These are phyloP conservation scores for Lacerta bilineata DNA, from an alignment of 2,797 vertebrate genomes.

Conservation along the genomic window DNA sequence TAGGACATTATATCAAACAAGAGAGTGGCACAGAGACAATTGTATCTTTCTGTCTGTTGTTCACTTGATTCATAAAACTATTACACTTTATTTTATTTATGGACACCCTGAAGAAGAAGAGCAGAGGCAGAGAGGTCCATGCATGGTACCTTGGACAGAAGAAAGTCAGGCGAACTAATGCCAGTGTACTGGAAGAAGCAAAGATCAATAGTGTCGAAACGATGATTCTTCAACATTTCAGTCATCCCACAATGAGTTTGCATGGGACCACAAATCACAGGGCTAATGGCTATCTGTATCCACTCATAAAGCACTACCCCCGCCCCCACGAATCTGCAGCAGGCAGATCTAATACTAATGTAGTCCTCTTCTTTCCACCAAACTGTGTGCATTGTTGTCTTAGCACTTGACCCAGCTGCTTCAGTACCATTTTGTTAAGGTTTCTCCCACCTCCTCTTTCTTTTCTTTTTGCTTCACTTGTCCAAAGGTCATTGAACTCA, in stretches of 20 bases:
- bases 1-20: background rate
- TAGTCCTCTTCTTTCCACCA: background rate
- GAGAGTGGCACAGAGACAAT: background rate
- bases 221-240: background rate
- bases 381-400: background rate
- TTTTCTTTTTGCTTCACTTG: background rate
- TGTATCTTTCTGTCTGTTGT: background rate
- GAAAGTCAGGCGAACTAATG: too few species aligned
- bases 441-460: background rate
- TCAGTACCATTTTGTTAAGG: background rate
- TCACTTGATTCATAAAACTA: too few species aligned
- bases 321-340: background rate
- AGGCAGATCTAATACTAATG: too few species aligned
- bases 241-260: background rate
- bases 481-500: background rate
- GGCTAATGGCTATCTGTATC: background rate
- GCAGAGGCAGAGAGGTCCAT: too few species aligned
- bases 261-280: background rate
- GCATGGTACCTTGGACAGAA: background rate
- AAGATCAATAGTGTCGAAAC: too few species aligned
- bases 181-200: too few species aligned
- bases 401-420: background rate
- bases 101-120: background rate
- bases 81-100: background rate
- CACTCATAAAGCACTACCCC: background rate